Evolutionary conservation across 1,140 invertebrate genomes (phyloP), one percentile per base, ranked within the genome.

Genomic region (Drosophila sproati): DNA sequence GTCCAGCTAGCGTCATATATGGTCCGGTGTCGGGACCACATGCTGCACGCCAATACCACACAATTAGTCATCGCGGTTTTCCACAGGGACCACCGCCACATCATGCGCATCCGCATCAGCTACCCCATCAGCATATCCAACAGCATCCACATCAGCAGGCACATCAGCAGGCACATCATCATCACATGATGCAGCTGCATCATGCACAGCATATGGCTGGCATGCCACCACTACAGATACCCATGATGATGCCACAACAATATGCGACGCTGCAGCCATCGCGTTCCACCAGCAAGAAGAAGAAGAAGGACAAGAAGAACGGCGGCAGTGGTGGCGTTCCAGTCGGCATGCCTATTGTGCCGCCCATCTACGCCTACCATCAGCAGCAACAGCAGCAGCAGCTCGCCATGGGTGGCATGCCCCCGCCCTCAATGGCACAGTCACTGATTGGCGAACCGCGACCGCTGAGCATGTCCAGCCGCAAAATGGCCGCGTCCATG

Each of bases 241-340:
- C 85, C 47, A 77, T 91, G 45, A 91, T 93, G 78, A 43, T 92
- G 69, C 85, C 92, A 2, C 87, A 87, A 68, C 92, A 93, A 50
- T 92, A 92, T 52, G 92, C 92, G 3, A 93, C 92, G 6, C 68
- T 93, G 41, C 92, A 92, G 63, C 78, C 88, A 0, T 73, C 90
- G 12, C 78, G 86, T 10, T 73, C 88, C 8, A 92, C 93, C 43
- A 94, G 94, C 75, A 95, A 95, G 77, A 95, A 95, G 70, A 94
- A 94, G 64, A 94, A 94, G 69, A 95, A 95, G 80, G 94, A 95
- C 55, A 94, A 94, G 52, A 94, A 94, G 52, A 94, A 94, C 45
- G 90, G 93, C 48, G 91, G 93, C 52, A 88, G 87, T 3, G 82
- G 93, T 57, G 92, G 92, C n/a, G 82, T 93, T 4, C 91, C 91